These are phyloP conservation scores for Nothobranchius kuhntae DNA, from an alignment of 2,113 vertebrate genomes.

Conservation along the genomic window DNA sequence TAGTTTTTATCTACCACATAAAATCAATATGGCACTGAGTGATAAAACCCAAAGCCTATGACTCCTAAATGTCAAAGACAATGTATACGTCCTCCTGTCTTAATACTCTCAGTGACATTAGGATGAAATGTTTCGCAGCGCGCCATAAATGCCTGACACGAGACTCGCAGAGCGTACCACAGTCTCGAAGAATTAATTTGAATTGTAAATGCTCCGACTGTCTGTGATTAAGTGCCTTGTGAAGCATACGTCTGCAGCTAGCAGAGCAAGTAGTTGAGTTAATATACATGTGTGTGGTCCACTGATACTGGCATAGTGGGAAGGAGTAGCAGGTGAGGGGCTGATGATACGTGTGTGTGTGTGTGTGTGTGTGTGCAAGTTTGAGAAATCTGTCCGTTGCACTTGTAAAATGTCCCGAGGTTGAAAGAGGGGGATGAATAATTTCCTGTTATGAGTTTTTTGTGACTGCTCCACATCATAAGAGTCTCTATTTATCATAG, in stretches of 20 bases:
- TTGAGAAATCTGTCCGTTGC: conserved; percentile 8
- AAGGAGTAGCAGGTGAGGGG: conserved; percentile 51
- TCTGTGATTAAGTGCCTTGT: conserved; percentile 40
- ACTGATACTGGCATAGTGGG: conserved; percentile 15
- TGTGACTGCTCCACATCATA: conserved; percentile 25
- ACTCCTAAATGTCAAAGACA: conserved; percentile 19
- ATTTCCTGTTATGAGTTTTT: conserved; percentile 23
- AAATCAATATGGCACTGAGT: conserved; percentile 17
- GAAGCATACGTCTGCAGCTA: conserved; percentile 39
- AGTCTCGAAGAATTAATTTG: conserved; percentile 43
- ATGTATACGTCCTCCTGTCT: conserved; percentile 16
- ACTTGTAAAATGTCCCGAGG: conserved; percentile 16
- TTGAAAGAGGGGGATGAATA: conserved; percentile 32
- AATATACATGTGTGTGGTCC: conserved; percentile 10
- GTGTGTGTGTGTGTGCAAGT: conserved; percentile 16
- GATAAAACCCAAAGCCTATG: conserved; percentile 16
- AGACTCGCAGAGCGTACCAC: conserved; percentile 5
- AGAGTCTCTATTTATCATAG: conserved; percentile 28
- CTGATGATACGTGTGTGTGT: conserved; percentile 7
- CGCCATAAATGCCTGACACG: conserved; percentile 20
- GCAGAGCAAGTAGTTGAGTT: conserved; percentile 23
- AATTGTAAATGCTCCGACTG: conserved; percentile 46
- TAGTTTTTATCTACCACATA: conserved; percentile 18
- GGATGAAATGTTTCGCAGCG: conserved; percentile 23
- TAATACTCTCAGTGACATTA: conserved; percentile 26